Conservation (phyloP, 2,888 invertebrate genomes). For the Gastracanthus pulcherrimus region DNA sequence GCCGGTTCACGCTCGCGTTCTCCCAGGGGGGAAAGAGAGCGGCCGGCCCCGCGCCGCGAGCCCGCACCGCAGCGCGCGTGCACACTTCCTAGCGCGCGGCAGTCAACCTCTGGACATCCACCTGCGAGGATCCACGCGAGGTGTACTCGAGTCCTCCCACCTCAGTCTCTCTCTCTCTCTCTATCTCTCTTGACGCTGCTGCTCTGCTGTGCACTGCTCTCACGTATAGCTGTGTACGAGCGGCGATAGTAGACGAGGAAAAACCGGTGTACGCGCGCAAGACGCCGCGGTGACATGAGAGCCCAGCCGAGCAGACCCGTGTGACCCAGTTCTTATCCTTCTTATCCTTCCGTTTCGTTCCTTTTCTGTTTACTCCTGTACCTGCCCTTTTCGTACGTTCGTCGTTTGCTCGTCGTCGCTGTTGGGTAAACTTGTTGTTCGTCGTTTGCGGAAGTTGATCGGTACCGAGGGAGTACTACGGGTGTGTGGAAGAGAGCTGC, state of each 20-base stretch:
- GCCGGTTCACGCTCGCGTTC: constrained; percentile 23
- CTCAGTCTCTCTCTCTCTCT: not conserved
- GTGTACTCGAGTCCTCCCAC: constrained; percentile 59
- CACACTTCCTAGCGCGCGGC: constrained; percentile 57
- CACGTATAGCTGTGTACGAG: not conserved
- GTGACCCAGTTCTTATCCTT: constrained; percentile 59
- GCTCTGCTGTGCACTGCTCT: not conserved
- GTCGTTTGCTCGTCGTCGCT: not conserved
- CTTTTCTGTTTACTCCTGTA: not conserved
- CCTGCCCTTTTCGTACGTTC: not conserved
- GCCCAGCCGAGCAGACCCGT: constrained; percentile 62
- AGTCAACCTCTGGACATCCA: constrained; percentile 77
- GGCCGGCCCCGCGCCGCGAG: not conserved
- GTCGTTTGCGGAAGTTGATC: not conserved
- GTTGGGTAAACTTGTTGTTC: not conserved
- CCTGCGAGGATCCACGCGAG: constrained; percentile 75
- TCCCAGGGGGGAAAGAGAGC: too few relatives aligned
- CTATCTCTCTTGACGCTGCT: not conserved
- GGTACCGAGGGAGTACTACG: too few relatives aligned
- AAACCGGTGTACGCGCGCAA: constrained; percentile 49
- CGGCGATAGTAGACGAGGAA: not conserved
- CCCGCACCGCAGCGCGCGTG: not conserved
- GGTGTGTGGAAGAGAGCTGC: not conserved
- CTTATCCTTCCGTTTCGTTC: not conserved
- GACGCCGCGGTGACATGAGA: constrained; percentile 74